Base-by-base conservation (phyloP, 2,888 invertebrate genomes). In the Apotomis betuletana region DNA sequence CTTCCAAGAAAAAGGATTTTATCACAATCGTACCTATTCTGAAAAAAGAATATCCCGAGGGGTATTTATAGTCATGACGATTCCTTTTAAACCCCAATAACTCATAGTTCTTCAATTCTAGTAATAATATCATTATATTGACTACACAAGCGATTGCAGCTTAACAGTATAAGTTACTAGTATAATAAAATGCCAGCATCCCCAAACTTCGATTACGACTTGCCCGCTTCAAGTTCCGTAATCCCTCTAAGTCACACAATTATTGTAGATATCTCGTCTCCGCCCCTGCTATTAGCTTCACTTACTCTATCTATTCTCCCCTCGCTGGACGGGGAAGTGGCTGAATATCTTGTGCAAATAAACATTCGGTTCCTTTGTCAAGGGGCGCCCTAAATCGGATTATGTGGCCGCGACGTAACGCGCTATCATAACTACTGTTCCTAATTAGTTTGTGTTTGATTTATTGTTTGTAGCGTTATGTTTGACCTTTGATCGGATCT, bases 311-410 rank as follows among this genome's bases (percentile, higher is more conserved):
- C 90, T 89, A 81, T 82, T 80, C 80, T 75, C 88, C 90, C 90
- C 89, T 87, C 85, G 85, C 84, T 87, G 88, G 84, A 80, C 87
- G 86, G 92, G 92, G 91, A 92, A 91, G 92, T 91, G 91, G 88
- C 91, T 92, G 92, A 92, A 92, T 91, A 92, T 91, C 91, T 93
- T 93, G 92, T 91, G 90, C 92, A 93, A 93, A 93, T 91, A 93
- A 92, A 93, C 91, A 92, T 91, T 89, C 80, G 82, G 89, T 86
- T 83, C 85, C 84, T 90, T 91, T 91, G 90, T 89, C 84, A 83
- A 81, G 89, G 89, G 80, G 83, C 88, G 85, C 85, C 85, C 81
- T 88, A 81, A 90, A 92, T 91, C 90, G 90, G 91, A 91, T 92
- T 91, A 91, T 85, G 85, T 79, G 86, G 87, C 68, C 72, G 67